phyloP scores from a whole-genome alignment of 2,888 invertebrate genomes.

The Eupithecia pulchellata region DNA sequence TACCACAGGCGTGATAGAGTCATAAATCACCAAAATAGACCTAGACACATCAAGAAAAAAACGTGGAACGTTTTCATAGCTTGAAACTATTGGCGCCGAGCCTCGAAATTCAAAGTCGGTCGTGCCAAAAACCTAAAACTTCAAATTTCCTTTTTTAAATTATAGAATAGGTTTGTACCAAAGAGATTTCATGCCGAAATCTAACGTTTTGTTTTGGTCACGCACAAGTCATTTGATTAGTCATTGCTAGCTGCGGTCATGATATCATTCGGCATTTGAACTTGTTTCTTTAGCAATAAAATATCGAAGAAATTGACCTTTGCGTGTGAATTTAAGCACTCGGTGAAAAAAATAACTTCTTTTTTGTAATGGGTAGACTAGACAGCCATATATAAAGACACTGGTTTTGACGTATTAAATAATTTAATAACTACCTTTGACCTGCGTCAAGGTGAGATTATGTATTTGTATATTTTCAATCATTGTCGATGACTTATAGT shows the following conservation, averaged over 20 bases:
- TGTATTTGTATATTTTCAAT: not conserved
- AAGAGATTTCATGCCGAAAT: conserved; percentile 6
- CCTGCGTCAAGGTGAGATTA: not conserved
- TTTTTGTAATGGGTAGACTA: not conserved
- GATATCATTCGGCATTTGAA: conserved; percentile 32
- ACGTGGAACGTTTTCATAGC: conserved; percentile 1
- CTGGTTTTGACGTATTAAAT: not conserved
- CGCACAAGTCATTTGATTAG: conserved; percentile 10
- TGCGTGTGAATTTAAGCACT: not conserved
- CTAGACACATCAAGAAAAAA: conserved; percentile 6
- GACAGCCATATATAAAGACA: not conserved
- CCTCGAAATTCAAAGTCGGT: not conserved
- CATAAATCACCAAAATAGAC: conserved; percentile 26
- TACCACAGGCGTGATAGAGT: conserved; percentile 19
- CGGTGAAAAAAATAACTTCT: not conserved
- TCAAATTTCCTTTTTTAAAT: not conserved
- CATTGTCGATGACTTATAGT: not conserved
- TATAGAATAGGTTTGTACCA: not conserved
- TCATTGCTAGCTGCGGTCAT: conserved; percentile 8
- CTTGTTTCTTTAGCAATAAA: conserved; percentile 20
- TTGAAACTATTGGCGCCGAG: not conserved
- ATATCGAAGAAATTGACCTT: conserved; percentile 13
- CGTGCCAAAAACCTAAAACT: not conserved
- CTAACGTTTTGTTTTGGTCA: conserved; percentile 5
- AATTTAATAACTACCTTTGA: not conserved